Percentiles rank a stretch among this genome's conserved stretches.
These are phyloP conservation scores for Drosophila truncata DNA, from an alignment of 1,140 invertebrate species.

Conservation along the genomic window DNA sequence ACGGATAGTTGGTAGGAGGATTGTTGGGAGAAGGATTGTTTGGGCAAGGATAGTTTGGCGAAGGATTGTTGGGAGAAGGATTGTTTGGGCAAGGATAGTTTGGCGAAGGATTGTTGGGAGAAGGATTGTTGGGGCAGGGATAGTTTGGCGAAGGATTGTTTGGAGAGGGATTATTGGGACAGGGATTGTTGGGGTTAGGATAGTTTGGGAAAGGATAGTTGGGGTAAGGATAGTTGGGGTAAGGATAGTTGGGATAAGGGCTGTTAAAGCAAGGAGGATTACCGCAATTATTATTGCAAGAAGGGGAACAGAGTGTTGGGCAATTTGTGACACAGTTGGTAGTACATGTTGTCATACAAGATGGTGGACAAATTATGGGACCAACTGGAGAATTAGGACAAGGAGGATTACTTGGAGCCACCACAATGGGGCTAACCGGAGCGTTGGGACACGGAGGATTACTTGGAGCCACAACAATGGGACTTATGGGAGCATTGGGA, in stretches of 20 bases:
- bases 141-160: neutral
- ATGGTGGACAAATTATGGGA: neutral
- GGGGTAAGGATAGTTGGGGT: neutral
- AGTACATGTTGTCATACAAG: neutral
- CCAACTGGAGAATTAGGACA: slow-evolving; percentile 12
- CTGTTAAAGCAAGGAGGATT: neutral
- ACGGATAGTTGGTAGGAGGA: neutral
- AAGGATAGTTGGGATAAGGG: neutral
- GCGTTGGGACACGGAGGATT: slow-evolving; percentile 14
- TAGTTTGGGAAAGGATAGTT: neutral
- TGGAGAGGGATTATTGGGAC: neutral
- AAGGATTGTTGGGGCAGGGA: neutral
- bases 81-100: neutral
- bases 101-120: neutral
- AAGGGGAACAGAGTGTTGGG: neutral
- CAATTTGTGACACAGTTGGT: neutral
- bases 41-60: neutral
- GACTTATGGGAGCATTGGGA: slow-evolving; percentile 11
- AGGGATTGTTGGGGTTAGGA: neutral
- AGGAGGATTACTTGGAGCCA: slow-evolving; percentile 3
- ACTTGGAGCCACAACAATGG: neutral
- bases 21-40: neutral
- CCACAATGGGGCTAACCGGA: slow-evolving; percentile 20
- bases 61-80: neutral
- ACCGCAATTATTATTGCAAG: slow-evolving; percentile 1